Percentiles rank a stretch among this genome's conserved stretches.
Evolutionary conservation across 2,888 invertebrate species (phyloP).

Genomic region (Lingula anatina): DNA sequence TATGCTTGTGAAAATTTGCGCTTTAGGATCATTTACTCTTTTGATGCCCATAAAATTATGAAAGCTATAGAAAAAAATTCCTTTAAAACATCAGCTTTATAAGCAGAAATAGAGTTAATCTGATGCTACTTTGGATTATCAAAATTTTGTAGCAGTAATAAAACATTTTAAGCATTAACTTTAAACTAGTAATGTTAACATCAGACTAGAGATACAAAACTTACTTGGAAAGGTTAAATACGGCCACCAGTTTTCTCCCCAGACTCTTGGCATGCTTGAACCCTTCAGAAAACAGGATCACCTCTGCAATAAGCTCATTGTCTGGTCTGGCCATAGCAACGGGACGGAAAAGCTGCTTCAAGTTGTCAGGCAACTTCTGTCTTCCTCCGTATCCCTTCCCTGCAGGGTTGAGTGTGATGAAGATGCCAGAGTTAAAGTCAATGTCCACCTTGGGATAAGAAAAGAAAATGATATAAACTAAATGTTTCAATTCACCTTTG

Average conservation of each 20-base stretch:
- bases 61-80: neutral
- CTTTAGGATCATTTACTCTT: neutral
- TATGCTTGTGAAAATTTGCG: too few relatives aligned
- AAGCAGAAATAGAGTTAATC: neutral
- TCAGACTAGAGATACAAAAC: slow-evolving; percentile 4
- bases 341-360: slow-evolving; percentile 89
- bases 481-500: too few relatives aligned
- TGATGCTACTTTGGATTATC: neutral
- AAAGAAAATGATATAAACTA: too few relatives aligned
- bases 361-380: slow-evolving; percentile 86
- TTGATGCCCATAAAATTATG: neutral
- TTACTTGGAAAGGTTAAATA: slow-evolving; percentile 76
- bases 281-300: slow-evolving; percentile 84
- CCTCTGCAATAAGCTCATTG: slow-evolving; percentile 79
- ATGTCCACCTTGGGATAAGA: slow-evolving; percentile 63
- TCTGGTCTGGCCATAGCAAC: slow-evolving; percentile 94
- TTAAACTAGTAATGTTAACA: too few relatives aligned
- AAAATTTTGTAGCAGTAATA: too few relatives aligned
- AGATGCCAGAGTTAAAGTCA: slow-evolving; percentile 87
- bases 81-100: neutral
- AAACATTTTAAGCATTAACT: too few relatives aligned
- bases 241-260: slow-evolving; percentile 78
- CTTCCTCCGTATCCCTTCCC: slow-evolving; percentile 94
- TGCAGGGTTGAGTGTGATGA: slow-evolving; percentile 95
- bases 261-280: slow-evolving; percentile 71